A percentile compares a stretch with the other conserved stretches of the same genome.
phyloP scores from a whole-genome alignment of 2,888 invertebrate species.

The Pasiphila rectangulata region DNA sequence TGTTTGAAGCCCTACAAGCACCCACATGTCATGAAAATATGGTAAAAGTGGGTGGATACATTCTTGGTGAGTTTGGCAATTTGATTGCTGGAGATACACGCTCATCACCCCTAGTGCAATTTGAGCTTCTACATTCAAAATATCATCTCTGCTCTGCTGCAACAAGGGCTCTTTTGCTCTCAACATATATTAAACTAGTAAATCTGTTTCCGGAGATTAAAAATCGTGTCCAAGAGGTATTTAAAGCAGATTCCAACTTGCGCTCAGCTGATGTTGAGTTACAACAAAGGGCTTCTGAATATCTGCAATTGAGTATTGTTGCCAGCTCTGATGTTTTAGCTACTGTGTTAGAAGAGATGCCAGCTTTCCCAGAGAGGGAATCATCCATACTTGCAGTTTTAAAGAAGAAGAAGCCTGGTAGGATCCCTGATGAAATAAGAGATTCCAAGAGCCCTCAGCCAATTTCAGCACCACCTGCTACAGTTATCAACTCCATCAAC shows the following conservation, averaged over 20 bases:
- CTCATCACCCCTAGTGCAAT: slow-evolving; percentile 98
- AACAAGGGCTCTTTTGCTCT: slow-evolving; percentile 96
- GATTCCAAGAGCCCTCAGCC: slow-evolving; percentile 89
- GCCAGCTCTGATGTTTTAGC: slow-evolving; percentile 98
- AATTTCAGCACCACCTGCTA: slow-evolving; percentile 54
- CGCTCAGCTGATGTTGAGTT: slow-evolving; percentile 98
- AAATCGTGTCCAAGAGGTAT: slow-evolving; percentile 96
- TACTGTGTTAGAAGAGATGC: slow-evolving; percentile 99
- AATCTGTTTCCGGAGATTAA: slow-evolving; percentile 99
- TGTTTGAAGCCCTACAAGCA: slow-evolving; percentile 98
- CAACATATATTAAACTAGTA: slow-evolving; percentile 99
- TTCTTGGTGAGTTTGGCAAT: slow-evolving; percentile 99
- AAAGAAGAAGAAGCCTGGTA: slow-evolving; percentile 98
- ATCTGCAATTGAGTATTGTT: slow-evolving; percentile 96
- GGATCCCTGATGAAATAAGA: slow-evolving; percentile 93
- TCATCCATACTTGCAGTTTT: slow-evolving; percentile 98
- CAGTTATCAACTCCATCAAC: slow-evolving; percentile 73
- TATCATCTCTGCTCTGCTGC: slow-evolving; percentile 98
- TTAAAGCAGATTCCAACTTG: slow-evolving; percentile 95
- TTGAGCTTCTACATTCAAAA: slow-evolving; percentile 98
- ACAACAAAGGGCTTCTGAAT: slow-evolving; percentile 98
- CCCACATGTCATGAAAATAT: slow-evolving; percentile 99
- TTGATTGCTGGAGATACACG: slow-evolving; percentile 99
- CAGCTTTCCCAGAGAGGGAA: slow-evolving; percentile 99
- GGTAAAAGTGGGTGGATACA: slow-evolving; percentile 99